Evolutionary conservation across 2,888 invertebrate species (phyloP).

Genomic region (Piscicola geometra): DNA sequence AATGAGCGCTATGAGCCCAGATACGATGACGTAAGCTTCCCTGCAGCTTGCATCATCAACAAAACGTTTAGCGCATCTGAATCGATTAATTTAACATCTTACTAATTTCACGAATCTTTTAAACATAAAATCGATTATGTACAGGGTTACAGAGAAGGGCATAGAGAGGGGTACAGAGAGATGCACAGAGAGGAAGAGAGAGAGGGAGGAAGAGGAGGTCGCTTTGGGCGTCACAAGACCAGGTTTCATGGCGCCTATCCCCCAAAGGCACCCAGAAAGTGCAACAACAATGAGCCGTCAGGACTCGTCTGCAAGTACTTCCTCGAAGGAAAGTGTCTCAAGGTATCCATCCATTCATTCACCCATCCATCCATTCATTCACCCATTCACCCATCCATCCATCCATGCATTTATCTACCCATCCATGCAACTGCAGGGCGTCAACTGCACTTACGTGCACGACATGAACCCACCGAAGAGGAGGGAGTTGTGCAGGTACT

Average conservation of each 20-base stretch:
- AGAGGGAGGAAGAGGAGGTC: not conserved
- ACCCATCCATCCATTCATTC: not conserved
- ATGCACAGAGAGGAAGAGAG: not conserved
- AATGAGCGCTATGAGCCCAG: too few species aligned
- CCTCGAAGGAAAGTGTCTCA: conserved; percentile 77
- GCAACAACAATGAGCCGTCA: not conserved
- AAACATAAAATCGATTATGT: not conserved
- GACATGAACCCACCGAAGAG: conserved; percentile 76
- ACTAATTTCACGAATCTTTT: too few species aligned
- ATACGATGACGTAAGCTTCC: too few species aligned
- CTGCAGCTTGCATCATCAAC: too few species aligned
- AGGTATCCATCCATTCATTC: conserved; percentile 47
- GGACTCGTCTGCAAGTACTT: conserved; percentile 67
- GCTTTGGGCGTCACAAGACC: not conserved
- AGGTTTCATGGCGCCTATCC: not conserved
- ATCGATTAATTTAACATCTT: too few species aligned
- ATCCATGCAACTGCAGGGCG: conserved; percentile 60
- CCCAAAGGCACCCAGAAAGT: not conserved
- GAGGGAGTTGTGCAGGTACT: conserved; percentile 91
- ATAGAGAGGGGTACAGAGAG: not conserved
- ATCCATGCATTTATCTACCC: not conserved
- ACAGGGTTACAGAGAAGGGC: not conserved
- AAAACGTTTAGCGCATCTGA: too few species aligned
- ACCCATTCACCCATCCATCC: not conserved
- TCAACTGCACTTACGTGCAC: conserved; percentile 83